Evolutionary conservation across 2,888 invertebrate species (phyloP).

Genomic region (Tipula helvola): DNA sequence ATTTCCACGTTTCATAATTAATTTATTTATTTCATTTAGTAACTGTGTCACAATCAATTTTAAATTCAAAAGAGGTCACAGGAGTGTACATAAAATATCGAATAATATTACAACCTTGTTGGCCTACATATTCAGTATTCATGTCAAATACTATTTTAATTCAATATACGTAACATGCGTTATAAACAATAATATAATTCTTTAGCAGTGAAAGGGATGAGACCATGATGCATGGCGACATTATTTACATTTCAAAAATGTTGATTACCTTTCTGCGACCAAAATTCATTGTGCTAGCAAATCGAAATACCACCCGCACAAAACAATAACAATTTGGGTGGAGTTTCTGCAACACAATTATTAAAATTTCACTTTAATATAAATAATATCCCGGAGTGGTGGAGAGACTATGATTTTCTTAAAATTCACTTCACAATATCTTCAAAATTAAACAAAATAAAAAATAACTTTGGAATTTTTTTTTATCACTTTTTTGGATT

Average conservation of each 20-base stretch:
- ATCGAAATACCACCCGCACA: neutral
- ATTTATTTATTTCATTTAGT: neutral
- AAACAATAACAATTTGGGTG: neutral
- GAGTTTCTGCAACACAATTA: neutral
- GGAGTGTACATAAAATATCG: neutral
- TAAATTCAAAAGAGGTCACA: neutral
- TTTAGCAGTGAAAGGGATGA: neutral
- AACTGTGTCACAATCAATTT: neutral
- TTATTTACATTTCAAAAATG: neutral
- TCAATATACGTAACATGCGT: no score
- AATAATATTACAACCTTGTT: neutral
- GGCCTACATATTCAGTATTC: neutral
- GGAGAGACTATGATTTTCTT: neutral
- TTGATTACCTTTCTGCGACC: slow-evolving; percentile 5
- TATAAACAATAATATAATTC: no score
- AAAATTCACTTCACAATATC: neutral
- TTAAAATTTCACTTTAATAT: neutral
- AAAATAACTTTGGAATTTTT: neutral
- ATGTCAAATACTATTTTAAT: neutral
- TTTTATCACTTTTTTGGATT: neutral
- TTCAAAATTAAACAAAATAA: neutral
- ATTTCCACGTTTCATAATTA: neutral
- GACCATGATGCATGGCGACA: neutral
- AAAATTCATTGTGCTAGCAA: neutral
- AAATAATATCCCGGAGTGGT: neutral